Base-by-base conservation (phyloP, 2,113 vertebrate species). In the Burhinus oedicnemus region DNA sequence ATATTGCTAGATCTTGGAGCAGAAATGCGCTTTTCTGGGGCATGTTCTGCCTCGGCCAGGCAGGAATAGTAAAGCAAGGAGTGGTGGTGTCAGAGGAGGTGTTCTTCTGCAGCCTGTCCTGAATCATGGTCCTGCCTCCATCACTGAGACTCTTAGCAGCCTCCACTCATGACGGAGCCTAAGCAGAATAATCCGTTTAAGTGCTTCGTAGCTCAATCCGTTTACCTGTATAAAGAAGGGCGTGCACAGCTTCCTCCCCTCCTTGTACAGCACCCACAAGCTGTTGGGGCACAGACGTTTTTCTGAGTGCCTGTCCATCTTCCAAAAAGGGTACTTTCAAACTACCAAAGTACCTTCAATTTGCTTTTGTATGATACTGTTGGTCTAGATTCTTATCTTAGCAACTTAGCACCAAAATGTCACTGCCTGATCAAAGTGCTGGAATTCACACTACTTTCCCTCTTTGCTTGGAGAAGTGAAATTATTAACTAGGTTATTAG, bases 401-500 rank as follows among this genome's bases (percentile, higher is more conserved):
- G 76, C 52, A 89, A 89, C 30, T 83, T 65, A 80, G n/a, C 83
- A 94, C 60, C 61, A 89, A 90, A 92, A 92, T 19, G 18, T 79
- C 93, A 93, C 23, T 8, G 4, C 30, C 36, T 93, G 89, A 93
- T 92, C 93, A 94, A 94, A 97, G 90, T 1, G 0, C 60, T 79
- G 51, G 42, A 87, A 92, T 84, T 96, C 55, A 85, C 9, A 66
- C 34, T 61, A 29, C 34, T 80, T 90, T 64, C 29, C 60, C 16
- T 77, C 61, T 82, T 81, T 58, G 70, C 84, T 88, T 75, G 66
- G 80, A 89, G 87, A 87, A 83, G 42, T 1, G 1, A 72, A 92
- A 92, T 70, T 2, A 95, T 89, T 90, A 93, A 89, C 65, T 71
- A 82, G 70, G 66, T 83, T 84, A 86, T 88, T 91, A 89, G 78